A percentile compares a stretch with the other conserved stretches of the same genome.
These are phyloP conservation scores for Forbesichthys papilliferus DNA, from an alignment of 2,113 vertebrate genomes.

Conservation along the genomic window DNA sequence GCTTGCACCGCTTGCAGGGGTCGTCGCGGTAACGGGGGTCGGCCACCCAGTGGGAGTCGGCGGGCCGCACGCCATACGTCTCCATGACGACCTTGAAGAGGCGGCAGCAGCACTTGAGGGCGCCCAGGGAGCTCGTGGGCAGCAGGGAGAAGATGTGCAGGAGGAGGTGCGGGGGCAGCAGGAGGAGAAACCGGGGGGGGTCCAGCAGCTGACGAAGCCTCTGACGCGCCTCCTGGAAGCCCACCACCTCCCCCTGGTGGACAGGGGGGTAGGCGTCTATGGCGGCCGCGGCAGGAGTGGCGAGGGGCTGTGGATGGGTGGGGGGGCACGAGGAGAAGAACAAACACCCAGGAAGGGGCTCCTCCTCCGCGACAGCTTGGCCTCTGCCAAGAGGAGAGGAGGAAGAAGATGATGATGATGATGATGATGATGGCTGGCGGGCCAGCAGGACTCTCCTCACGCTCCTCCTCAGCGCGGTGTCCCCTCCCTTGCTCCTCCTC, in stretches of 20 bases:
- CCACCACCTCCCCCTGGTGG: slow-evolving; percentile 38
- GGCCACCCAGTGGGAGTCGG: slow-evolving; percentile 92
- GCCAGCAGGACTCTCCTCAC: slow-evolving; percentile 86
- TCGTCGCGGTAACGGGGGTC: slow-evolving; percentile 94
- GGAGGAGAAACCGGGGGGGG: slow-evolving; percentile 88
- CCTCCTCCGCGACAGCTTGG: slow-evolving; percentile 62
- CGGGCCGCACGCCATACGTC: slow-evolving; percentile 87
- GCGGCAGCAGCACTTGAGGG: slow-evolving; percentile 91
- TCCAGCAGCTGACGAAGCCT: slow-evolving; percentile 92
- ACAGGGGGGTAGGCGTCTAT: background rate
- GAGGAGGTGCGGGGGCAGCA: slow-evolving; percentile 91
- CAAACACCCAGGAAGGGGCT: slow-evolving; percentile 84
- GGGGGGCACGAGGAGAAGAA: slow-evolving; percentile 73
- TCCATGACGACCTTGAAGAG: slow-evolving; percentile 92
- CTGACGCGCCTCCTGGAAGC: slow-evolving; percentile 88
- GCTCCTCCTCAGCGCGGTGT: slow-evolving; percentile 83
- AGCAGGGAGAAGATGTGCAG: slow-evolving; percentile 87
- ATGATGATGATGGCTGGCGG: slow-evolving; percentile 9
- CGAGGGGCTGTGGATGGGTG: background rate
- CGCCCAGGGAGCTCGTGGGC: slow-evolving; percentile 87
- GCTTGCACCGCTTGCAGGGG: slow-evolving; percentile 97
- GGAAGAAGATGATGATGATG: background rate
- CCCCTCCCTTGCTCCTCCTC: slow-evolving; percentile 67
- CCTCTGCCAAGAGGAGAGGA: background rate
- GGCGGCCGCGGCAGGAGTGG: background rate